phyloP scores from a whole-genome alignment of 2,113 vertebrate genomes.

The Macrotus californicus region DNA sequence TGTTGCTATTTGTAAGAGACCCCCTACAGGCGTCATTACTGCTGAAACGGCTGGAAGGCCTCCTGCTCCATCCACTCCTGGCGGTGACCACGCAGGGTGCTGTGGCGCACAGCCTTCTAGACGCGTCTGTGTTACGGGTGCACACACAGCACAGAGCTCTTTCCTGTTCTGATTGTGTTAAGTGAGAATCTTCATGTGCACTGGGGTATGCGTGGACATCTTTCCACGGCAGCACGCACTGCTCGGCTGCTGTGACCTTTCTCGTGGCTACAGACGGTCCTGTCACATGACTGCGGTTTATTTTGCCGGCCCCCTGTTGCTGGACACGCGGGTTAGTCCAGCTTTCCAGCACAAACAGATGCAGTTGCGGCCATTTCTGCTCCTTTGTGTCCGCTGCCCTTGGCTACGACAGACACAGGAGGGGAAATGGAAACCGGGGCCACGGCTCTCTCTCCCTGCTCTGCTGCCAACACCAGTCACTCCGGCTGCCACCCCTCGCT shows the following conservation, averaged over 20 bases:
- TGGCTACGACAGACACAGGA: not conserved
- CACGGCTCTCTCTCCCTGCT: not conserved
- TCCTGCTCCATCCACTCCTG: not conserved
- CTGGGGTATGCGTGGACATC: fast-evolving
- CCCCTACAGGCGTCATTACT: not conserved
- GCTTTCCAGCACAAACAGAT: not conserved
- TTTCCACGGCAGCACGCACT: fast-evolving
- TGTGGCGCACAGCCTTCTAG: not conserved
- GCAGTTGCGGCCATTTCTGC: not conserved
- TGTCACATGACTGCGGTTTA: fast-evolving
- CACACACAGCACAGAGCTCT: not conserved
- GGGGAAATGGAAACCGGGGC: not conserved
- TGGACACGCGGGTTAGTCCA: not conserved
- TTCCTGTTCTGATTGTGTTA: not conserved
- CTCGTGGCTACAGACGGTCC: fast-evolving
- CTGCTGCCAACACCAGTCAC: not conserved
- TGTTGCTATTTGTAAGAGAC: not conserved
- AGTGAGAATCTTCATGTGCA: not conserved
- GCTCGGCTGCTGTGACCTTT: fast-evolving
- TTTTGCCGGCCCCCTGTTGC: not conserved
- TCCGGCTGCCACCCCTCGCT: not conserved
- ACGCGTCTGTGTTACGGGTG: too few relatives aligned
- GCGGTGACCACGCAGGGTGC: not conserved
- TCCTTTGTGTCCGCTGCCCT: not conserved
- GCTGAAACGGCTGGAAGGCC: not conserved